Base-by-base conservation (phyloP, 2,797 vertebrate species). In the Semotilus atromaculatus region DNA sequence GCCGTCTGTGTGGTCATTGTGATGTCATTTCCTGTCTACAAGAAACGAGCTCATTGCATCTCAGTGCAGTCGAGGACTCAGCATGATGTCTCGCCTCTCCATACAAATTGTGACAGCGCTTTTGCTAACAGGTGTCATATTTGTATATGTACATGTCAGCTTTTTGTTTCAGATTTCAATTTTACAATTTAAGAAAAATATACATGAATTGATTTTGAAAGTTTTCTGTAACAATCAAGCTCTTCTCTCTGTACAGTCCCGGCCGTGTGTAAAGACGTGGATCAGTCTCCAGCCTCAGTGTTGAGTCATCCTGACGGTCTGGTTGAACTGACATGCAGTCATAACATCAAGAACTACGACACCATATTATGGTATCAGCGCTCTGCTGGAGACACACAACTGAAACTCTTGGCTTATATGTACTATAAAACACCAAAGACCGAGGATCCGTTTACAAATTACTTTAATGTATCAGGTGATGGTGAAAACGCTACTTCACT, bases 301-400 rank as follows among this genome's bases (percentile, higher is more conserved):
- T 40, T 86, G 40, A n/a, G 58, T 34, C 13, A 60, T 21, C 66
- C 66, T n/a, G n/a, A 48, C 10, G 10, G 19, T 26, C 9, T 1
- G 45, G 38, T 58, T 38, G 5, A 82, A 38, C 38, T 88, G 6
- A 84, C 21, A 21, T 88, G 87, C 45, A 79, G 13, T 21, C 87
- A 88, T 75, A 21, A 4, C 10, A 85, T 81, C 8, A 7, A 31
- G 0, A 85, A 0, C 31, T 88, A 88, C 36, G 21, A 88, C 43
- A 67, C 43, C 1, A 85, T 88, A 14, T 78, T 85, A 26, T 88
- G 88, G 88, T 88, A 88, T 40, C 80, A 87, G 72, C 64, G 38
- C 48, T 58, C 67, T n/a, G 18, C 7, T 7, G 74, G 66, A 73
- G 48, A 86, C 21, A 75, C 43, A 4, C 51, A 40, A 16, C 38